phyloP scores from a whole-genome alignment of 2,888 invertebrate genomes.

The Hypercompe scribonia region DNA sequence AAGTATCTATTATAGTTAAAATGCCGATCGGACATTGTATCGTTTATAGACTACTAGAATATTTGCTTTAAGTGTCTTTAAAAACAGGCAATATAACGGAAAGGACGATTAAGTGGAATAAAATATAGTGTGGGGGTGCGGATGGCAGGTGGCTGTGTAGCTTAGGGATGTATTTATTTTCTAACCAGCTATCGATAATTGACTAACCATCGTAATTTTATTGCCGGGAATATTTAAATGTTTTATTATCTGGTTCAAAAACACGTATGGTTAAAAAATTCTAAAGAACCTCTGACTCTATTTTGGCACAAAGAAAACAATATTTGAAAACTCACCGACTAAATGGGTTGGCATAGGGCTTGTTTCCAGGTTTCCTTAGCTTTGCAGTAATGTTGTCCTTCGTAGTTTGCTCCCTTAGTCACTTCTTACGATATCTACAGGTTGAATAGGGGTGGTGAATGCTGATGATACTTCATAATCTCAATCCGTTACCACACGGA shows the following conservation, averaged over 20 bases:
- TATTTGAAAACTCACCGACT: not conserved
- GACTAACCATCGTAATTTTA: too few species aligned
- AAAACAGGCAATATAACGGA: slow-evolving; percentile 86
- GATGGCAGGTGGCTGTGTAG: slow-evolving; percentile 81
- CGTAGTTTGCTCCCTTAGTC: too few species aligned
- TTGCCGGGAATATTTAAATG: not conserved
- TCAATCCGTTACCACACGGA: too few species aligned
- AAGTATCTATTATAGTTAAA: slow-evolving; percentile 86
- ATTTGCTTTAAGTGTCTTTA: slow-evolving; percentile 84
- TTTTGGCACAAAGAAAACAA: not conserved
- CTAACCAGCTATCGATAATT: slow-evolving; percentile 39
- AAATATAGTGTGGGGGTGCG: slow-evolving; percentile 86
- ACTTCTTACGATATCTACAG: too few species aligned
- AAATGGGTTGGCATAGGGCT: too few species aligned
- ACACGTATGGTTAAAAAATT: not conserved
- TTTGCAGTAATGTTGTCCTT: too few species aligned
- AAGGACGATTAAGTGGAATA: slow-evolving; percentile 86
- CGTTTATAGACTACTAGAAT: slow-evolving; percentile 81
- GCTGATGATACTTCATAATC: too few species aligned
- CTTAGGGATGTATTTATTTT: slow-evolving; percentile 63
- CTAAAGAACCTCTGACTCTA: not conserved
- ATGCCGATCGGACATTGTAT: slow-evolving; percentile 76
- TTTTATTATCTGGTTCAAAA: not conserved
- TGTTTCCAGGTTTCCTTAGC: too few species aligned
- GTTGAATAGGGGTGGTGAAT: too few species aligned